A percentile compares a stretch with the other conserved stretches of the same genome.
These are phyloP conservation scores for Ivindomyrus marchei DNA, from an alignment of 2,113 vertebrate genomes.

Conservation along the genomic window DNA sequence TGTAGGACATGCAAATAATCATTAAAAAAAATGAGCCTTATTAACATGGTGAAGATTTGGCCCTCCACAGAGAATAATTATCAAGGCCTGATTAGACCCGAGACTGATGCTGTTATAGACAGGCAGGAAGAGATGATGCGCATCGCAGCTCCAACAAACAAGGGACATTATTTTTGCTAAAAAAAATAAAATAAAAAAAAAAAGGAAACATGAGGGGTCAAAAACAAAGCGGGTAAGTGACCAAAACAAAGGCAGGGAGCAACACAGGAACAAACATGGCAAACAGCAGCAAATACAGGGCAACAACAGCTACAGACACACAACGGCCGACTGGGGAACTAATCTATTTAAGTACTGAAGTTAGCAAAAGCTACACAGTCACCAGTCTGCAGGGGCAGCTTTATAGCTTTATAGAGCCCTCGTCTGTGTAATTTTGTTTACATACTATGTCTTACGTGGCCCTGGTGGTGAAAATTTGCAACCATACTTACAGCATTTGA, in stretches of 20 bases:
- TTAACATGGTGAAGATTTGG: neutral
- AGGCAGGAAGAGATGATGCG: neutral
- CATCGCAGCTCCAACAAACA: neutral
- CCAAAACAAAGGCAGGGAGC: neutral
- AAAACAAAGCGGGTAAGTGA: neutral
- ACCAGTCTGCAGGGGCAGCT: neutral
- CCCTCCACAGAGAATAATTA: neutral
- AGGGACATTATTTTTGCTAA: neutral
- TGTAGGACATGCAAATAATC: neutral
- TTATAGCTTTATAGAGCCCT: neutral
- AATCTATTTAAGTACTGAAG: neutral
- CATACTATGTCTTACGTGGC: neutral
- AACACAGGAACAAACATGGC: neutral
- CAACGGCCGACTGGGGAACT: neutral
- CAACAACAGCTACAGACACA: neutral
- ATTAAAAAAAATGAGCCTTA: neutral
- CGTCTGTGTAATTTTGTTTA: neutral
- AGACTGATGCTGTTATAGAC: neutral
- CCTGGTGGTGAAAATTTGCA: neutral
- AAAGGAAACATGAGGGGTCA: neutral
- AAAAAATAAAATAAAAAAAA: neutral
- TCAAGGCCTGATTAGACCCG: neutral
- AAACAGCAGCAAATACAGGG: neutral
- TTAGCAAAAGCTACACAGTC: neutral
- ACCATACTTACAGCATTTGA: conserved; percentile 77